Evolutionary conservation across 1,140 invertebrate genomes (phyloP).

Genomic region (Ylistrum balloti): DNA sequence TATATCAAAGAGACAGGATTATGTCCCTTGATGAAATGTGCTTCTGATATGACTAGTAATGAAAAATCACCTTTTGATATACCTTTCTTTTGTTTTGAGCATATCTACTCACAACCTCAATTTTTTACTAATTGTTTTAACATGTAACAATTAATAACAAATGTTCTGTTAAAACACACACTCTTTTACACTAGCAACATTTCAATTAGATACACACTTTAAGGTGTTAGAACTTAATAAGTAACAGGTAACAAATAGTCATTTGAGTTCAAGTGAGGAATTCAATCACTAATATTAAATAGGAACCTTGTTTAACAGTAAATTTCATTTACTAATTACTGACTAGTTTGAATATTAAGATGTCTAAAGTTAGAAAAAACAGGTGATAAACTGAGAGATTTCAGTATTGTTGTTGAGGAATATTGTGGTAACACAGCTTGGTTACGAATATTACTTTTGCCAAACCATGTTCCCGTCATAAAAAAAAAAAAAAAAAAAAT

Average conservation of each 20-base stretch:
- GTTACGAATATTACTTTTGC: no score
- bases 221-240: not conserved
- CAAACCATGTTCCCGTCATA: no score
- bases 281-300: not conserved
- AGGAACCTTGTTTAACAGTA: not conserved
- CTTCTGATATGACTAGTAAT: conserved; percentile 8
- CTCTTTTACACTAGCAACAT: not conserved
- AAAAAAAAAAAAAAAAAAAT: no score
- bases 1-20: not conserved
- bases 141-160: not conserved
- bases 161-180: not conserved
- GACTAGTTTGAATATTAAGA: not conserved
- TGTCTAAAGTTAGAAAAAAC: not conserved
- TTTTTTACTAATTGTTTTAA: not conserved
- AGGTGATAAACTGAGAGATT: not conserved
- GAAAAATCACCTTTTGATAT: not conserved
- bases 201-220: not conserved
- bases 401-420: not conserved
- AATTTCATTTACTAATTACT: not conserved
- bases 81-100: no score
- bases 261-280: no score
- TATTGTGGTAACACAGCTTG: no score
- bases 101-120: not conserved
- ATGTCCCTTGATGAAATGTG: not conserved
- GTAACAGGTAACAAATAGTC: not conserved